phyloP scores from a whole-genome alignment of 1,140 invertebrate genomes.

The Acyrthosiphon pisum region DNA sequence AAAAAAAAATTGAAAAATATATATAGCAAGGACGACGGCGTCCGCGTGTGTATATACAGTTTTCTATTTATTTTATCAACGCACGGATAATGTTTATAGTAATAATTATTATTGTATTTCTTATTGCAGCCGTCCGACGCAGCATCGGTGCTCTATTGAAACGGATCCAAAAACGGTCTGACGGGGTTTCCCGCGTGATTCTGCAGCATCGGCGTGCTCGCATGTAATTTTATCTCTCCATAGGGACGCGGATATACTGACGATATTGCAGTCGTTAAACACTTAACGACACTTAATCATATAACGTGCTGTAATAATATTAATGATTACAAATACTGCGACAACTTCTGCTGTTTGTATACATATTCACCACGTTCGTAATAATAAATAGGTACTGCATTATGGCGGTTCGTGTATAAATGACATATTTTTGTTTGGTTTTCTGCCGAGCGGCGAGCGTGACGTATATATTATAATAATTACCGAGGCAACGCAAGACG shows the following conservation, averaged over 20 bases:
- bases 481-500: background rate
- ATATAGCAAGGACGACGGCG: constrained; percentile 12
- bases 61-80: constrained; percentile 33
- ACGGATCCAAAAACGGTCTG: constrained; percentile 6
- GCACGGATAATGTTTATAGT: background rate
- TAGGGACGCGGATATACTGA: background rate
- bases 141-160: background rate
- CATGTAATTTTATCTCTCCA: background rate
- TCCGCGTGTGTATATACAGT: background rate
- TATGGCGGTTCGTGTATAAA: background rate
- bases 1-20: constrained; percentile 34
- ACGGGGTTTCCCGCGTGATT: background rate
- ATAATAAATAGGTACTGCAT: background rate
- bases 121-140: background rate
- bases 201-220: background rate
- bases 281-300: background rate
- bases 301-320: background rate
- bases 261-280: background rate
- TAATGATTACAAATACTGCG: background rate
- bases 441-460: background rate
- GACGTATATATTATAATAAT: background rate
- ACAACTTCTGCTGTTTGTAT: background rate
- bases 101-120: background rate
- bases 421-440: background rate
- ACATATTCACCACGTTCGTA: background rate